phyloP scores from a whole-genome alignment of 2,113 vertebrate genomes.

The Eclectus roratus region DNA sequence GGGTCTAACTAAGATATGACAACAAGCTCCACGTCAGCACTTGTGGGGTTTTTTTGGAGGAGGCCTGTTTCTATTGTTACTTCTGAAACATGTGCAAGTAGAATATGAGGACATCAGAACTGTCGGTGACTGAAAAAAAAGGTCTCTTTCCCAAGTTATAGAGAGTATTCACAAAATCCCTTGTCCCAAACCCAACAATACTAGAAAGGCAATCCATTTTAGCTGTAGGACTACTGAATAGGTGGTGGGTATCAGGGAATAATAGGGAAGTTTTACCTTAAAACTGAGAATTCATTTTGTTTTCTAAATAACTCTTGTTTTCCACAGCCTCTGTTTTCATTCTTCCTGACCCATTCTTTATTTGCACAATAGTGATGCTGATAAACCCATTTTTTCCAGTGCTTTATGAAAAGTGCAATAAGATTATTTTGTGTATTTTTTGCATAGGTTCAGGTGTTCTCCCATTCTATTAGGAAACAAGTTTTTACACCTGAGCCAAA shows the following conservation, averaged over 20 bases:
- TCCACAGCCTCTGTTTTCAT: neutral
- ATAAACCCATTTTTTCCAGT: neutral
- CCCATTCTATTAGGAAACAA: neutral
- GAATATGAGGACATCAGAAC: neutral
- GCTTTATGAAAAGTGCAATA: neutral
- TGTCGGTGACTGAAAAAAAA: neutral
- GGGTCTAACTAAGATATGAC: neutral
- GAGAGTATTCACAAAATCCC: neutral
- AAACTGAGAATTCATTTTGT: neutral
- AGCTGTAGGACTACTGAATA: neutral
- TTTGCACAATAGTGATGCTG: neutral
- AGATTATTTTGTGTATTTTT: neutral
- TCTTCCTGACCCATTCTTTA: neutral
- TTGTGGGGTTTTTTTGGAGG: no score
- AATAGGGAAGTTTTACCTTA: neutral
- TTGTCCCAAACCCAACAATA: neutral
- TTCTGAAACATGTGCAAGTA: neutral
- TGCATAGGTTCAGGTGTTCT: neutral
- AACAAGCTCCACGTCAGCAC: neutral
- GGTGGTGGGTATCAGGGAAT: neutral
- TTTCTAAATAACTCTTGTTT: neutral
- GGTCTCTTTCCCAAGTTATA: neutral
- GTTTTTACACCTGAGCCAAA: neutral
- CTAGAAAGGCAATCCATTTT: neutral
- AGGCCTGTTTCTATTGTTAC: neutral